Evolutionary conservation across 2,797 vertebrate genomes (phyloP).

Genomic region (Apodemus agrarius): DNA sequence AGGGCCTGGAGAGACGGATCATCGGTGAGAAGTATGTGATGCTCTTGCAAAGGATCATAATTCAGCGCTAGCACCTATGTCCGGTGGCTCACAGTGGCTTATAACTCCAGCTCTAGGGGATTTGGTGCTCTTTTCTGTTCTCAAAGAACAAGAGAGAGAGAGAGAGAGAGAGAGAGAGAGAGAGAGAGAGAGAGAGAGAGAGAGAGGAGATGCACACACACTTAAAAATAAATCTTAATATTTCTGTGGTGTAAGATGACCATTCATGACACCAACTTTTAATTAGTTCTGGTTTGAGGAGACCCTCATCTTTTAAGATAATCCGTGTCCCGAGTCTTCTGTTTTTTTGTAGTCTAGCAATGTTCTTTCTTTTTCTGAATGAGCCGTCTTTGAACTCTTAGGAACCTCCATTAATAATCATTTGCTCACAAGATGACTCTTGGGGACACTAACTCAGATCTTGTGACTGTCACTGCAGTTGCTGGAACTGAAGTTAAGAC

Average conservation of each 20-base stretch:
- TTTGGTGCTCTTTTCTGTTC: neutral
- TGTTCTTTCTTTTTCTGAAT: slow-evolving; percentile 19
- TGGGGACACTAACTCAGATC: slow-evolving; percentile 42
- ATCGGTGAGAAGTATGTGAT: neutral
- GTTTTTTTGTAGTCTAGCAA: neutral
- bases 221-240: neutral
- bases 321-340: neutral
- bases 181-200: no score
- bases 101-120: neutral
- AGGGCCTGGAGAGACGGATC: neutral
- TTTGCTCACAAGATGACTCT: slow-evolving; percentile 46
- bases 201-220: neutral
- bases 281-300: slow-evolving; percentile 28
- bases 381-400: slow-evolving; percentile 27
- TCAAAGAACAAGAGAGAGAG: neutral
- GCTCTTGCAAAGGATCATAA: neutral
- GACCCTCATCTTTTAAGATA: slow-evolving; percentile 11
- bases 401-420: slow-evolving; percentile 58
- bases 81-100: neutral
- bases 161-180: no score
- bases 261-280: no score
- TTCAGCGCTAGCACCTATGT: neutral
- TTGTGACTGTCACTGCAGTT: slow-evolving; percentile 36
- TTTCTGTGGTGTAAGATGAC: no score
- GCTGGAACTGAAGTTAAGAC: slow-evolving; percentile 49